phyloP scores from a whole-genome alignment of 2,113 vertebrate species.

The Paracanthobrama guichenoti region DNA sequence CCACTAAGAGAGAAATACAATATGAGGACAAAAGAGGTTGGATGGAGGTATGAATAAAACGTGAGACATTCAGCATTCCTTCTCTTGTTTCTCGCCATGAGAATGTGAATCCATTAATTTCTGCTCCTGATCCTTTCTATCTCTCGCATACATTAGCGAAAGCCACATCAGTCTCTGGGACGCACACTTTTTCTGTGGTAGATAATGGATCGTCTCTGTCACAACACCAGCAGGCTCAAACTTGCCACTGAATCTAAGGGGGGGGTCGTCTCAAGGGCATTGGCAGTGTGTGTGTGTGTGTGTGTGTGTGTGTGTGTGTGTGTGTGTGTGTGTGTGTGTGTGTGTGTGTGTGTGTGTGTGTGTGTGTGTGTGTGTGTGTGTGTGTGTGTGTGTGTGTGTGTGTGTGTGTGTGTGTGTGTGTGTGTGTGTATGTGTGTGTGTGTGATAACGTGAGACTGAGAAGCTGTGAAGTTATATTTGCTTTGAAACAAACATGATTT shows the following conservation, averaged over 20 bases:
- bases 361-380: slow-evolving; percentile 20
- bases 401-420: background rate
- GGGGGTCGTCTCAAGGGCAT: slow-evolving; percentile 37
- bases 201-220: slow-evolving; percentile 30
- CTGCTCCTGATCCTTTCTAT: background rate
- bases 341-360: too few relatives aligned
- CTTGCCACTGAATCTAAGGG: slow-evolving; percentile 17
- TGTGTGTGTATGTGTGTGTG: slow-evolving; percentile 1
- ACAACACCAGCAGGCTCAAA: slow-evolving; percentile 21
- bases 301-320: too few relatives aligned
- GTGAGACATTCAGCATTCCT: background rate
- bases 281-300: background rate
- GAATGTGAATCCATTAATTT: background rate
- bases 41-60: background rate
- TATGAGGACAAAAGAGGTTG: background rate
- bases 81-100: background rate
- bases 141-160: slow-evolving; percentile 21
- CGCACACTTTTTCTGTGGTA: background rate
- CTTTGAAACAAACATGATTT: slow-evolving; percentile 15
- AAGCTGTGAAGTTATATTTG: slow-evolving; percentile 31
- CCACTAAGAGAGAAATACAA: background rate
- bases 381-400: too few relatives aligned
- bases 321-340: slow-evolving; percentile 18
- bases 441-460: slow-evolving; percentile 9
- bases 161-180: background rate